Conservation (phyloP, 64 coral and sea anemone genomes). For the Pocillopora damicornis region DNA sequence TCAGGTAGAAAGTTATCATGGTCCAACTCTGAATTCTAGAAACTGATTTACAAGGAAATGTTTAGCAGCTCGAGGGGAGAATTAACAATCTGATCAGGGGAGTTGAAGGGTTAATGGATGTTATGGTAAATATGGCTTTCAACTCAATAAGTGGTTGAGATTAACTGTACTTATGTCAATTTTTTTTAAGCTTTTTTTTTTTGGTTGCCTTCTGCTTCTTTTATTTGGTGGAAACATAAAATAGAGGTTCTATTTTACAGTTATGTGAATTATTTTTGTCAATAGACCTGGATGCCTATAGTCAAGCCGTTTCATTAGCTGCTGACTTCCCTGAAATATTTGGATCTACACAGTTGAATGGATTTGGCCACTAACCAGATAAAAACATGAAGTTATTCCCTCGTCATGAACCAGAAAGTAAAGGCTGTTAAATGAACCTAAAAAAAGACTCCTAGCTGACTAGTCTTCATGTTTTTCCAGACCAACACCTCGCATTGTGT, state of each 20-base stretch:
- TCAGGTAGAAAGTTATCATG: no score
- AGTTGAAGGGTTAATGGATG: no score
- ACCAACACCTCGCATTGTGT: no score
- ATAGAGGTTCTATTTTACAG: no score
- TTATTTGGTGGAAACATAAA: no score
- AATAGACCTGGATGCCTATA: slow-evolving; percentile 73
- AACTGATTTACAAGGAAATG: no score
- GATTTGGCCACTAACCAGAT: slow-evolving; percentile 40
- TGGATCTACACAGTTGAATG: slow-evolving; percentile 69
- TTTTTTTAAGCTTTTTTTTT: background rate
- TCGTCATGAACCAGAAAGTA: background rate
- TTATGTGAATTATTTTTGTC: slow-evolving; percentile 1
- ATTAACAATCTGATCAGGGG: no score
- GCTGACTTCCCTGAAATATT: slow-evolving; percentile 79
- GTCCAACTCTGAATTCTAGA: no score
- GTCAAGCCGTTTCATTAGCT: slow-evolving; percentile 61
- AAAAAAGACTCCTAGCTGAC: no score
- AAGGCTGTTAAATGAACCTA: background rate
- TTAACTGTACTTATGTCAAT: no score
- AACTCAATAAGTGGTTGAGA: background rate
- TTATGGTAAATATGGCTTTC: background rate
- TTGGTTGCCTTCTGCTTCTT: background rate
- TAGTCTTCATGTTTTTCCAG: no score
- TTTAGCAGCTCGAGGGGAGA: no score
- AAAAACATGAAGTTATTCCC: background rate